Evolutionary conservation across 2,888 invertebrate genomes (phyloP), one percentile per base, ranked within the genome.

Genomic region (Dexiosoma caninum): DNA sequence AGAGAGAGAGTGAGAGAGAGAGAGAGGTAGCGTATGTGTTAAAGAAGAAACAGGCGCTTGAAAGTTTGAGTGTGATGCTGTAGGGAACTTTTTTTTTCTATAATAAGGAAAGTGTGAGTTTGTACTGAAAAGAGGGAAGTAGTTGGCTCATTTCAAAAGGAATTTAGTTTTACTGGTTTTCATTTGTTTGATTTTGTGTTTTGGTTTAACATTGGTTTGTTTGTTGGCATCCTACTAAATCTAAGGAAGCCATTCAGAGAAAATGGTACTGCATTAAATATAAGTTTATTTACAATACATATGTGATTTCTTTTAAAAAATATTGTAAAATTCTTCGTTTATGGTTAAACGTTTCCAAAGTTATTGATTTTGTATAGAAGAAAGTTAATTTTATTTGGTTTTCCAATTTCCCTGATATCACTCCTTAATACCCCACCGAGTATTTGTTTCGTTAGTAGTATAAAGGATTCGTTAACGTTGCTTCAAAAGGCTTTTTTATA

Each of bases 121-220:
- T 59, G n/a, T 53, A 53, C 44, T 67, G 42, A 75, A 35, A 64
- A 42, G 23, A 69, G 69, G 53, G 21, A 16, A 53, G 70, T 53
- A 66, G 64, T 71, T 55, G 77, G 32, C 40, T 35, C 49, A 59
- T 81, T 77, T 77, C 64, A 77, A 81, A 77, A 74, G 72, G 72
- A 72, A 55, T 81, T 81, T 81, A 77, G 69, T 78, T 81, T 81
- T 57, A 51, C 57, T 77, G 69, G 49, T 77, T 80, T 59, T 55
- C 42, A 71, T 77, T 74, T 77, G 72, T 81, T 77, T 77, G 62
- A 70, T 69, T 72, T 72, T 49, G 16, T 77, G 55, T 81, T 74
- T 81, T 64, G 69, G 69, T 53, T 77, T 77, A 81, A 77, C 72
- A 81, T 77, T 81, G 76, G 77, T 69, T 77, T 72, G 69, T n/a